Percentiles rank a stretch among this genome's conserved stretches.
These are phyloP conservation scores for Pandemis cinnamomeana DNA, from an alignment of 2,888 invertebrate genomes.

Conservation along the genomic window DNA sequence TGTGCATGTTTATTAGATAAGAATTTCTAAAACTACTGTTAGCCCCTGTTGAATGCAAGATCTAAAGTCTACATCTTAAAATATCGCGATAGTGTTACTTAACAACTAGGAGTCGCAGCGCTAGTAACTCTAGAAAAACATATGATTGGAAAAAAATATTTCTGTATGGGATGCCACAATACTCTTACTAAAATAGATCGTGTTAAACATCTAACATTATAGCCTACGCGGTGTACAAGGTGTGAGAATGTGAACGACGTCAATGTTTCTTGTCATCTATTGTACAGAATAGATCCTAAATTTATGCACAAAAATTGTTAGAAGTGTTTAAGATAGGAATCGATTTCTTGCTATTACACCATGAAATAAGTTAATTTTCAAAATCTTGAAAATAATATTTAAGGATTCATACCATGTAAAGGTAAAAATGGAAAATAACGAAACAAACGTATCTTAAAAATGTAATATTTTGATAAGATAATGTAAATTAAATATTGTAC, in stretches of 20 bases:
- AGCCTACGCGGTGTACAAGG: slow-evolving; percentile 41
- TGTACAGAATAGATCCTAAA: slow-evolving; percentile 53
- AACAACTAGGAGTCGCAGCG: slow-evolving; percentile 12
- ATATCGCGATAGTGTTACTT: slow-evolving; percentile 15
- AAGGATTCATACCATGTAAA: slow-evolving; percentile 11
- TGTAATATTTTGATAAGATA: slow-evolving; percentile 25
- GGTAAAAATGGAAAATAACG: slow-evolving; percentile 20
- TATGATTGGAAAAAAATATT: slow-evolving; percentile 1
- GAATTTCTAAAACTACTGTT: slow-evolving; percentile 46
- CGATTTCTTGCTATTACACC: background rate
- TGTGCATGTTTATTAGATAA: slow-evolving; percentile 46
- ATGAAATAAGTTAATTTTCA: slow-evolving; percentile 36
- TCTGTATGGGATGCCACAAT: background rate
- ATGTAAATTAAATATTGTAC: slow-evolving; percentile 34
- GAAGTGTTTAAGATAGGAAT: slow-evolving; percentile 45
- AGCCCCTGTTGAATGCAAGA: slow-evolving; percentile 46
- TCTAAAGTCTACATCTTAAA: slow-evolving; percentile 26
- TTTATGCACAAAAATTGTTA: slow-evolving; percentile 57
- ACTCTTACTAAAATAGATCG: background rate
- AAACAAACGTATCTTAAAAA: slow-evolving; percentile 5
- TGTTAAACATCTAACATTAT: background rate
- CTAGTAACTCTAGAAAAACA: slow-evolving; percentile 20
- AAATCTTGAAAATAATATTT: slow-evolving; percentile 41
- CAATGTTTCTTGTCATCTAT: slow-evolving; percentile 60
- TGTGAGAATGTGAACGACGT: slow-evolving; percentile 52